Evolutionary conservation across 1,140 invertebrate species (phyloP).

Genomic region (Drosophila carrolli): DNA sequence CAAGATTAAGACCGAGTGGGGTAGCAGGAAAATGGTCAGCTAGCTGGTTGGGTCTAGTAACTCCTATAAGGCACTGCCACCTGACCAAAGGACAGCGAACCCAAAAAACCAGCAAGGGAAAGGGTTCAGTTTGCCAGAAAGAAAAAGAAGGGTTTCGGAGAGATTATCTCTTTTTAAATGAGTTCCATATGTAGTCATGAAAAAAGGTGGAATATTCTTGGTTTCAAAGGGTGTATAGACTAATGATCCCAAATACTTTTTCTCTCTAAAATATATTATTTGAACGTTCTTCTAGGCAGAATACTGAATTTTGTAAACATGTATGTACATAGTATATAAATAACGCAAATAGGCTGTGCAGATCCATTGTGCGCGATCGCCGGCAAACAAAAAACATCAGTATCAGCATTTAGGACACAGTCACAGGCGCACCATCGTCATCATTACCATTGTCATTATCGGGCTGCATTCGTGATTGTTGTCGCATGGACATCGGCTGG

Average conservation of each 20-base stretch:
- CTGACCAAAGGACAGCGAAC: slow-evolving; percentile 37
- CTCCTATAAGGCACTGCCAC: slow-evolving; percentile 20
- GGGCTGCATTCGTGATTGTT: slow-evolving; percentile 73
- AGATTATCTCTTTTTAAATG: slow-evolving; percentile 17
- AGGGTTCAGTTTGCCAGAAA: slow-evolving; percentile 5
- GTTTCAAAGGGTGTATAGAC: too few species aligned
- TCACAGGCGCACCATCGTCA: slow-evolving; percentile 35
- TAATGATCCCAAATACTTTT: too few species aligned
- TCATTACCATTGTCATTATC: slow-evolving; percentile 69
- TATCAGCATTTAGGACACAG: slow-evolving; percentile 60
- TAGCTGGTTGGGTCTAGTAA: neutral
- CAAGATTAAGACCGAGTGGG: slow-evolving; percentile 31
- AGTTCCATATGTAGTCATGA: neutral
- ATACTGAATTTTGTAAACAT: too few species aligned
- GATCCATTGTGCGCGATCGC: slow-evolving; percentile 52
- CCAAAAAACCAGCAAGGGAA: slow-evolving; percentile 4
- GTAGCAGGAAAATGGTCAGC: slow-evolving; percentile 8
- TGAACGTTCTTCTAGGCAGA: neutral
- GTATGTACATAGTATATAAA: slow-evolving; percentile 8
- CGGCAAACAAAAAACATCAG: slow-evolving; percentile 59
- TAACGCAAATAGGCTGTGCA: slow-evolving; percentile 5
- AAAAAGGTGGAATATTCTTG: too few species aligned
- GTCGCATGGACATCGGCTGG: slow-evolving; percentile 45
- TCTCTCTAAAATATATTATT: too few species aligned
- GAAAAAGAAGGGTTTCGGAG: neutral